A percentile compares a stretch with the other conserved stretches of the same genome.
Evolutionary conservation across 1,140 invertebrate species (phyloP).

Genomic region (Orchesella cincta): DNA sequence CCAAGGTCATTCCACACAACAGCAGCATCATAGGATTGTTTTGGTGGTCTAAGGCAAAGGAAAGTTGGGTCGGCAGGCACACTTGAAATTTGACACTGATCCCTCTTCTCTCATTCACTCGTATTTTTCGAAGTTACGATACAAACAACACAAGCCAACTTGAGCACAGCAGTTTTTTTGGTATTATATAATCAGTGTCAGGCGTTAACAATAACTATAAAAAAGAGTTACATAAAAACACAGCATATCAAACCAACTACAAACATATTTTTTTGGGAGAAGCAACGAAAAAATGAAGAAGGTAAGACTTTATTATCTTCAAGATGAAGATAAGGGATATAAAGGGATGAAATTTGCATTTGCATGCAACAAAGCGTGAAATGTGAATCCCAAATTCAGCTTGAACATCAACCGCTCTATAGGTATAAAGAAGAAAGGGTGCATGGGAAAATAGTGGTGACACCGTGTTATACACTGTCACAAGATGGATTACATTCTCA

Average conservation of each 20-base stretch:
- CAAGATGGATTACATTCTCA: not conserved
- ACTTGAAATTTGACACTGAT: too few relatives aligned
- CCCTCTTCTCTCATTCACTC: too few relatives aligned
- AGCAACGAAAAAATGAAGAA: not conserved
- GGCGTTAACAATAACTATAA: not conserved
- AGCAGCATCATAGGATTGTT: too few relatives aligned
- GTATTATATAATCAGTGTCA: not conserved
- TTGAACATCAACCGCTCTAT: not conserved
- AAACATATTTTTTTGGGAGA: not conserved
- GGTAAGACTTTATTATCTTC: not conserved
- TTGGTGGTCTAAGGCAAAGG: too few relatives aligned
- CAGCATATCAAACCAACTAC: not conserved
- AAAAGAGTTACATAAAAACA: not conserved
- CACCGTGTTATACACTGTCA: not conserved
- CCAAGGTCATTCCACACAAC: too few relatives aligned
- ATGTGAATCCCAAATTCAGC: not conserved
- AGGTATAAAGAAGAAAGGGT: not conserved
- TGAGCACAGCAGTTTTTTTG: not conserved
- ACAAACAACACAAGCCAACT: too few relatives aligned
- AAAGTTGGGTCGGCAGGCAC: too few relatives aligned
- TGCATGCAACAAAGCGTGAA: not conserved
- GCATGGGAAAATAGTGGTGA: not conserved
- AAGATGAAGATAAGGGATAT: not conserved
- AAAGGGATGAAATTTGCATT: not conserved
- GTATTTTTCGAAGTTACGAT: too few relatives aligned